phyloP scores from a whole-genome alignment of 2,113 vertebrate genomes.

The Alectura lathami region DNA sequence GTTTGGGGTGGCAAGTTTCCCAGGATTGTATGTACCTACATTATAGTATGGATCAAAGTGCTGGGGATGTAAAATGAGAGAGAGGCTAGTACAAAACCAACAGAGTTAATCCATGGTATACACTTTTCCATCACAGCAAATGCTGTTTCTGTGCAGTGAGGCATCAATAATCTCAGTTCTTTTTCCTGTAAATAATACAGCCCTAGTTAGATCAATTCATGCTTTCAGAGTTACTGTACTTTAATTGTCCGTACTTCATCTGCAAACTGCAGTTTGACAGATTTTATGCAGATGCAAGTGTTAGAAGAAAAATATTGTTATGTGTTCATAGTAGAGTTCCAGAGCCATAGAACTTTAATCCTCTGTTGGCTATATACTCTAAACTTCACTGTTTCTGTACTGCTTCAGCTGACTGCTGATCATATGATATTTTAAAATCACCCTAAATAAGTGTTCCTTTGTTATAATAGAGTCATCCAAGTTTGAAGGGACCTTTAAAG shows the following conservation, averaged over 20 bases:
- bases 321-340: background rate
- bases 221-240: background rate
- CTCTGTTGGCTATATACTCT: background rate
- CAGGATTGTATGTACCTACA: background rate
- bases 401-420: background rate
- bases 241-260: background rate
- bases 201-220: background rate
- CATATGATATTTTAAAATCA: background rate
- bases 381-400: background rate
- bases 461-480: no score
- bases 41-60: constrained; percentile 25
- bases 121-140: background rate
- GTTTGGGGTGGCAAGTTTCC: constrained; percentile 15
- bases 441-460: background rate
- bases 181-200: constrained; percentile 21
- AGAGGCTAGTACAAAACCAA: constrained; percentile 6
- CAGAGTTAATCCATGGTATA: constrained; percentile 11
- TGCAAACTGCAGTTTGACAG: background rate
- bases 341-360: background rate
- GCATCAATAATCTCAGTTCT: background rate
- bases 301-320: background rate
- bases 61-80: constrained; percentile 31
- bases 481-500: no score
- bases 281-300: background rate
- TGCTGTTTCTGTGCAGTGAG: background rate